Evolutionary conservation across 1,140 invertebrate species (phyloP).

Genomic region (Drosophila saltans): DNA sequence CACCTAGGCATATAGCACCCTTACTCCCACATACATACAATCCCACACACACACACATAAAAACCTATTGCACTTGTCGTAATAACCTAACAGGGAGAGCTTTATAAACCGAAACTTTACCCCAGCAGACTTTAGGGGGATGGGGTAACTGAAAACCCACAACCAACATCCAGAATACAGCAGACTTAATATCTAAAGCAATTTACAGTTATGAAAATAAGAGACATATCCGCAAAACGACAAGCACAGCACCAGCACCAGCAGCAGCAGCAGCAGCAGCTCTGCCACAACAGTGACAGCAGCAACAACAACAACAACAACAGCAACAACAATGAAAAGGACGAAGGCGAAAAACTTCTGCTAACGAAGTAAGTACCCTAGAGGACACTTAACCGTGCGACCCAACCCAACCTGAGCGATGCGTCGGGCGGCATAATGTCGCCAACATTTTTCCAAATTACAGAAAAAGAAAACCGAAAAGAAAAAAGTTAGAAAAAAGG

Average conservation of each 20-base stretch:
- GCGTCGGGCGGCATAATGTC: slow-evolving; percentile 68
- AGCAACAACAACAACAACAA: slow-evolving; percentile 37
- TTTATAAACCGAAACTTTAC: slow-evolving; percentile 50
- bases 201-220: slow-evolving; percentile 83
- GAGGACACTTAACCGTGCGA: slow-evolving; percentile 82
- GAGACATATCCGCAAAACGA: slow-evolving; percentile 81
- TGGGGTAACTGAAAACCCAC: slow-evolving; percentile 25
- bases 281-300: slow-evolving; percentile 32
- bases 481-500: slow-evolving; percentile 51
- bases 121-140: slow-evolving; percentile 3
- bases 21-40: slow-evolving; percentile 15
- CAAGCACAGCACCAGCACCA: slow-evolving; percentile 62
- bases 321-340: slow-evolving; percentile 35
- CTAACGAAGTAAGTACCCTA: slow-evolving; percentile 82
- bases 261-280: slow-evolving; percentile 48
- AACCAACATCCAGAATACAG: slow-evolving; percentile 41
- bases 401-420: slow-evolving; percentile 50
- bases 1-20: too few species aligned
- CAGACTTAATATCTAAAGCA: slow-evolving; percentile 82
- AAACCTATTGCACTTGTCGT: slow-evolving; percentile 39
- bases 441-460: slow-evolving; percentile 80
- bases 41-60: slow-evolving; percentile 4
- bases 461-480: slow-evolving; percentile 64
- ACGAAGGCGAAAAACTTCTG: slow-evolving; percentile 74
- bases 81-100: slow-evolving; percentile 58